Conservation (phyloP, 2,888 invertebrate genomes). For the Eudasyphora cyanicolor region DNA sequence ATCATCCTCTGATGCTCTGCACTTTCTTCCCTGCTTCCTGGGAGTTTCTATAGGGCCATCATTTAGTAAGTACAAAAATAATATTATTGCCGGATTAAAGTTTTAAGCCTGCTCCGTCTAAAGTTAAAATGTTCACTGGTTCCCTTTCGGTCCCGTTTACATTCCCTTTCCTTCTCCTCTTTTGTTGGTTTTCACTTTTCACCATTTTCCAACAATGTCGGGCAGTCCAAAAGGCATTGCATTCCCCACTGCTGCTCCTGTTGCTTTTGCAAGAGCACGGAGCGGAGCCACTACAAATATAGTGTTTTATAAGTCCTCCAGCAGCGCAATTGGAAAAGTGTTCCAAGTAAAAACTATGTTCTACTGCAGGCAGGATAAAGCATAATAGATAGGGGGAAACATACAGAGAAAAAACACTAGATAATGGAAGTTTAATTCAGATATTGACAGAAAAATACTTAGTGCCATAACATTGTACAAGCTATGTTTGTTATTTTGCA, state of each 20-base stretch:
- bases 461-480: slow-evolving; percentile 7
- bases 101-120: slow-evolving; percentile 52
- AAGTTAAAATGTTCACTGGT: slow-evolving; percentile 38
- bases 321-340: neutral
- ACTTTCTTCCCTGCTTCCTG: neutral
- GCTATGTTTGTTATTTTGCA: neutral
- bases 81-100: slow-evolving; percentile 60
- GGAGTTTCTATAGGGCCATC: neutral
- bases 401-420: neutral
- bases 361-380: too few species aligned
- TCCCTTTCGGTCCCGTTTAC: neutral
- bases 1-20: neutral
- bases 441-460: slow-evolving; percentile 17
- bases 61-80: slow-evolving; percentile 44
- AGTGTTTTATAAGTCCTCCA: neutral
- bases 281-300: neutral
- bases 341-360: neutral
- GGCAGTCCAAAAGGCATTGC: too few species aligned
- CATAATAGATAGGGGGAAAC: neutral
- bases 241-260: neutral
- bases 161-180: neutral
- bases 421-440: slow-evolving; percentile 20
- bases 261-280: neutral
- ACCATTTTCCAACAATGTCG: neutral
- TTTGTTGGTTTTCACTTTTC: neutral